Evolutionary conservation across 2,888 invertebrate genomes (phyloP).

Genomic region (Bellardia bayeri): DNA sequence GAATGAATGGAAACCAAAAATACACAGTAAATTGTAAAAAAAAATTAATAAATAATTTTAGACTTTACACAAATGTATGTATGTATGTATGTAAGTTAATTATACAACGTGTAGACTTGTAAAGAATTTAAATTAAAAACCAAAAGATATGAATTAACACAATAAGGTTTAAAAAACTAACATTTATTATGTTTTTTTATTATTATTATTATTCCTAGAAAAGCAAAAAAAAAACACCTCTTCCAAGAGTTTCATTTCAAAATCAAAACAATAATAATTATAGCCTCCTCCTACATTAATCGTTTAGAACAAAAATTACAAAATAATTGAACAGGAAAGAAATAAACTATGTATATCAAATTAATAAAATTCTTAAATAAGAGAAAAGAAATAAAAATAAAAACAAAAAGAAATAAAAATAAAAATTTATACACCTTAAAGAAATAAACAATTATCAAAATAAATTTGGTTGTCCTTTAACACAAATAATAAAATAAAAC

Average conservation of each 20-base stretch:
- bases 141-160: conserved; percentile 55
- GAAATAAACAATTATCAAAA: conserved; percentile 36
- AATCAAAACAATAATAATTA: conserved; percentile 69
- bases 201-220: neutral
- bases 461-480: conserved; percentile 58
- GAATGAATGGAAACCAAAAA: conserved; percentile 18
- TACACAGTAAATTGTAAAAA: conserved; percentile 38
- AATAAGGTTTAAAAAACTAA: conserved; percentile 58
- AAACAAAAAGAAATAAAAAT: conserved; percentile 4
- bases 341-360: conserved; percentile 1
- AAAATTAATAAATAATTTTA: conserved; percentile 30
- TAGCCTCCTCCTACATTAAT: conserved; percentile 43
- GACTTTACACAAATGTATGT: conserved; percentile 38
- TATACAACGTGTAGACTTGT: conserved; percentile 71
- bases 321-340: neutral
- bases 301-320: conserved; percentile 36
- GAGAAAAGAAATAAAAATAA: neutral
- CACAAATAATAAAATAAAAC: conserved; percentile 23
- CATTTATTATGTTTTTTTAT: conserved; percentile 4
- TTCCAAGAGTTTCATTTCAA: conserved; percentile 70
- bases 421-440: conserved; percentile 38
- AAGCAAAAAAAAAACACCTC: conserved; percentile 34
- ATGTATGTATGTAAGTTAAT: conserved; percentile 50
- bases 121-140: conserved; percentile 65
- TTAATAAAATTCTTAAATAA: conserved; percentile 22